Conservation (phyloP, 2,888 invertebrate species). For the Zaprionus lineosus region DNA sequence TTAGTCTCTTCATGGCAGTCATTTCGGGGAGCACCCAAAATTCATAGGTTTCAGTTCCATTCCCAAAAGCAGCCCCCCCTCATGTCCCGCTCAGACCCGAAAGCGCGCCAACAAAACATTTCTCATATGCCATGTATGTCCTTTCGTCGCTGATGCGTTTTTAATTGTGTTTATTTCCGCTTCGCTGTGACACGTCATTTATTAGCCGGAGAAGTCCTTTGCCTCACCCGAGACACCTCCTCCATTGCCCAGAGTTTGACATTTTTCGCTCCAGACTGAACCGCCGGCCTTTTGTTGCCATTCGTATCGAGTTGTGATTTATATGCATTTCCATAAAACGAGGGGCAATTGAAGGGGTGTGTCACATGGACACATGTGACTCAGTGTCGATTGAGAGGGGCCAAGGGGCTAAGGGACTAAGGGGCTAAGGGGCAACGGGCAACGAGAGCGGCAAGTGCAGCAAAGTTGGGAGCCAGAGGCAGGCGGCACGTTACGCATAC, state of each 20-base stretch:
- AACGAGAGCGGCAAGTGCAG: constrained; percentile 1
- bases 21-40: no score
- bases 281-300: constrained; percentile 33
- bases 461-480: no score
- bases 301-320: constrained; percentile 49
- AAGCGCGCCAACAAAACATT: constrained; percentile 5
- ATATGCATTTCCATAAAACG: constrained; percentile 36
- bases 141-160: constrained; percentile 73
- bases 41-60: no score
- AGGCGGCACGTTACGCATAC: constrained; percentile 46
- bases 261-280: no score
- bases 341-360: no score
- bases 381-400: no score
- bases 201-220: constrained; percentile 50
- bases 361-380: no score
- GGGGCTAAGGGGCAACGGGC: neutral
- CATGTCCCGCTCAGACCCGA: neutral
- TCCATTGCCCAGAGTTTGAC: no score
- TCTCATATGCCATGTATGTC: neutral
- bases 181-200: constrained; percentile 72
- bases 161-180: constrained; percentile 79
- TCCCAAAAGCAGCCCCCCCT: no score
- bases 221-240: neutral
- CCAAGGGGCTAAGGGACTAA: neutral
- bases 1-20: no score